phyloP scores from a whole-genome alignment of 2,888 invertebrate genomes.

The Synergus gifuensis region DNA sequence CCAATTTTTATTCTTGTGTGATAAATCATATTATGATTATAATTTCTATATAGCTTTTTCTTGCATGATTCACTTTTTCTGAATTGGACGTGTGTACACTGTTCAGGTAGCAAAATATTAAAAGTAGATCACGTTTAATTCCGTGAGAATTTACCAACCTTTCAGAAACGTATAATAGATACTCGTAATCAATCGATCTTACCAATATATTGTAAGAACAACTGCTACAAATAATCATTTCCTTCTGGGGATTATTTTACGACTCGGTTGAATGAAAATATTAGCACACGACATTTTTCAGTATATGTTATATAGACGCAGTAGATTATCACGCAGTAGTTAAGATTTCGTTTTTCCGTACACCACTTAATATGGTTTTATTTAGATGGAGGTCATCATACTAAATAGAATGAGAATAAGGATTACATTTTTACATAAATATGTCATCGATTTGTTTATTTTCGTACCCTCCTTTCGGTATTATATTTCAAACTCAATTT shows the following conservation, averaged over 20 bases:
- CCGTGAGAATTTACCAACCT: constrained; percentile 33
- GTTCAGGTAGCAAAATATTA: constrained; percentile 23
- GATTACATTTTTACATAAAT: no score
- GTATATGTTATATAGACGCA: no score
- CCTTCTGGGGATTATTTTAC: neutral
- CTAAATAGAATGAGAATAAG: no score
- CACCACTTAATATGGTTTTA: no score
- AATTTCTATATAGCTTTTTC: neutral
- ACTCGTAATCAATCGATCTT: neutral
- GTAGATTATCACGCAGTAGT: no score
- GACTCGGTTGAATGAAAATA: neutral
- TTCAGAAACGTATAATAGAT: neutral
- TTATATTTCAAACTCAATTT: neutral
- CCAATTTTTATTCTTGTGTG: neutral
- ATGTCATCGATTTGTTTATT: no score
- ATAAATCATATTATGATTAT: neutral
- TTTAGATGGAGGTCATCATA: no score
- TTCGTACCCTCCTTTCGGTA: no score
- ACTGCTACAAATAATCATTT: neutral
- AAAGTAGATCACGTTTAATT: constrained; percentile 35
- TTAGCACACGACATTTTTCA: neutral
- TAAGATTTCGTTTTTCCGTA: no score
- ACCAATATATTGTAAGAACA: neutral
- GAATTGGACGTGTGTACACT: neutral
- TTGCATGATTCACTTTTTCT: constrained; percentile 10